Evolutionary conservation across 37 sponge, comb jelly and placozoan genomes (phyloP).

Genomic region (Aplysina aerophoba): DNA sequence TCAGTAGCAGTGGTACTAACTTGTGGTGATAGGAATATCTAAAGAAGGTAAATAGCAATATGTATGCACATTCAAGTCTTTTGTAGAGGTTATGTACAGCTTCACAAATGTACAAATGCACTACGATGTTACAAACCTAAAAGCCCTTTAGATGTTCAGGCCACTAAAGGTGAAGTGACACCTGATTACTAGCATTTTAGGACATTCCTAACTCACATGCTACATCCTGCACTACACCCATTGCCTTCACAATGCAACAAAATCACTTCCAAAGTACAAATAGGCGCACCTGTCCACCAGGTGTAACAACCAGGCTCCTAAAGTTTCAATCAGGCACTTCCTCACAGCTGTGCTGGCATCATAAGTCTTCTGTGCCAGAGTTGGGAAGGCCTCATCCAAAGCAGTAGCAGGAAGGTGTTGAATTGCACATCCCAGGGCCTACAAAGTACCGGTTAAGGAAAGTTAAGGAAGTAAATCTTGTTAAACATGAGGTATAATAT

Average conservation of each 20-base stretch:
- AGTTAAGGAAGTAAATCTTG: neutral
- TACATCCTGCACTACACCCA: too few relatives aligned
- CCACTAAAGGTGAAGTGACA: too few relatives aligned
- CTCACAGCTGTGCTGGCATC: slow-evolving; percentile 82
- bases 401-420: slow-evolving; percentile 61
- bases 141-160: too few relatives aligned
- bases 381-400: slow-evolving; percentile 66
- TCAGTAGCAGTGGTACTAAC: slow-evolving; percentile 87
- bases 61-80: too few relatives aligned
- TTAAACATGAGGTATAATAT: too few relatives aligned
- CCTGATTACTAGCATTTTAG: too few relatives aligned
- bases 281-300: slow-evolving; percentile 83
- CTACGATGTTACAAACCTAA: too few relatives aligned
- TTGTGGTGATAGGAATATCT: slow-evolving; percentile 96
- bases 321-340: slow-evolving; percentile 49
- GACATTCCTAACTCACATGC: too few relatives aligned
- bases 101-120: too few relatives aligned
- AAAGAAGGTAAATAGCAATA: neutral
- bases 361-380: slow-evolving; percentile 83
- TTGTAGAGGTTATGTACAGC: too few relatives aligned
- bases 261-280: too few relatives aligned
- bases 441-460: neutral
- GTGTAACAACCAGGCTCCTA: slow-evolving; percentile 81
- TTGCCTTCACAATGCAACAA: too few relatives aligned
- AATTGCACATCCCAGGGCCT: slow-evolving; percentile 66